Percentiles rank a stretch among this genome's conserved stretches.
Conservation (phyloP, 2,797 vertebrate species). For the Falco cherrug region DNA sequence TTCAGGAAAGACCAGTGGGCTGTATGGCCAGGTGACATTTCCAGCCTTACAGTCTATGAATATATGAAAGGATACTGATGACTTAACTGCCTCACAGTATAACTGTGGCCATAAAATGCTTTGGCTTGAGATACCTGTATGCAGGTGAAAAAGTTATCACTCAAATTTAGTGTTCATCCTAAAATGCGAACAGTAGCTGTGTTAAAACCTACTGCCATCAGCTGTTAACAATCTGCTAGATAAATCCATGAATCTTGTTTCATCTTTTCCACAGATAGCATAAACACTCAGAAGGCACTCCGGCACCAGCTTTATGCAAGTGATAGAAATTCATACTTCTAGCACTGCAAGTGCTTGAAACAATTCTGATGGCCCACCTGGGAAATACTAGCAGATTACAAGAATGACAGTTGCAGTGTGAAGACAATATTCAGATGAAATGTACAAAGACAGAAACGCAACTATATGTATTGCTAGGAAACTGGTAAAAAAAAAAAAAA, state of each 20-base stretch:
- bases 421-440: background rate
- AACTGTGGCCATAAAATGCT: background rate
- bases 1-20: background rate
- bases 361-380: background rate
- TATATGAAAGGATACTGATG: background rate
- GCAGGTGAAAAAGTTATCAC: background rate
- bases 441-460: background rate
- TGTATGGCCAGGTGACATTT: background rate
- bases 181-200: background rate
- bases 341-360: background rate
- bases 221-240: background rate
- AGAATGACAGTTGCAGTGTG: background rate
- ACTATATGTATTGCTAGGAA: background rate
- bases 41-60: background rate
- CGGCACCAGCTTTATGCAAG: background rate
- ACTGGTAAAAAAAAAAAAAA: background rate
- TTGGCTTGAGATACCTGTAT: background rate
- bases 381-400: background rate
- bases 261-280: background rate
- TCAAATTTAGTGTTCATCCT: background rate
- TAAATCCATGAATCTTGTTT: background rate
- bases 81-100: rapidly evolving
- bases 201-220: background rate
- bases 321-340: background rate
- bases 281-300: background rate